A percentile compares a stretch with the other conserved stretches of the same genome.
Evolutionary conservation across 30 jellyfish, hydroid and myxozoan genomes (phyloP).

Genomic region (Aurelia aurita complex sp. Pacific): DNA sequence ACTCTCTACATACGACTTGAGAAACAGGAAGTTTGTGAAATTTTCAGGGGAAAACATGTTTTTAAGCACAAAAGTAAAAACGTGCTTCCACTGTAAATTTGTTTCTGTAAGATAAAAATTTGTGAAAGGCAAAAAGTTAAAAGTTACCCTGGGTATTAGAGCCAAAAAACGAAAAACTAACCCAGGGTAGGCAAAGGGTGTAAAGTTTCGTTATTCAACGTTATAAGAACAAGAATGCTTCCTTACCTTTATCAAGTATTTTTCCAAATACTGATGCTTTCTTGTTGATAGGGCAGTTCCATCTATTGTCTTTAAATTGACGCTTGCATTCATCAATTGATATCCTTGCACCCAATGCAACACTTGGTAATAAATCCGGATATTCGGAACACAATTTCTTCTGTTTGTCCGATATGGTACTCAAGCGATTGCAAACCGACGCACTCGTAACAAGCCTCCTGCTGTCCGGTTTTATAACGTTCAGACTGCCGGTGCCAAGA

Average conservation of each 20-base stretch:
- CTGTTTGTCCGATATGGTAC: conserved; percentile 72
- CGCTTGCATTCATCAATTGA: conserved; percentile 85
- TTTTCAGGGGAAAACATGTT: no score
- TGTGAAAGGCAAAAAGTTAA: no score
- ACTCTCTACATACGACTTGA: no score
- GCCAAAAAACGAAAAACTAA: no score
- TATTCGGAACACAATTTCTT: conserved; percentile 74
- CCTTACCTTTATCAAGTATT: conserved; percentile 83
- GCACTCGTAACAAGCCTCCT: conserved; percentile 9
- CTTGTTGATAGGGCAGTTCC: conserved; percentile 89
- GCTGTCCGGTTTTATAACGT: conserved; percentile 28
- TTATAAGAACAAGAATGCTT: background rate
- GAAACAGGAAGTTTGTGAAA: no score
- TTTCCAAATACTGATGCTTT: conserved; percentile 94
- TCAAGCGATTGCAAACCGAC: conserved; percentile 71
- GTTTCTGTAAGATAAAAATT: no score
- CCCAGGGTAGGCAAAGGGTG: no score
- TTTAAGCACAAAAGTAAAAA: no score
- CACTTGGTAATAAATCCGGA: conserved; percentile 92
- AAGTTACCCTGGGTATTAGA: no score
- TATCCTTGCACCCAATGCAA: conserved; percentile 88
- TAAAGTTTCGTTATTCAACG: no score
- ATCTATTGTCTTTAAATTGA: conserved; percentile 76
- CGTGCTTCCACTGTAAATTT: no score
- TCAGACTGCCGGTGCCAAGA: conserved; percentile 82